phyloP scores from a whole-genome alignment of 2,113 vertebrate species.

The Meleagris gallopavo region DNA sequence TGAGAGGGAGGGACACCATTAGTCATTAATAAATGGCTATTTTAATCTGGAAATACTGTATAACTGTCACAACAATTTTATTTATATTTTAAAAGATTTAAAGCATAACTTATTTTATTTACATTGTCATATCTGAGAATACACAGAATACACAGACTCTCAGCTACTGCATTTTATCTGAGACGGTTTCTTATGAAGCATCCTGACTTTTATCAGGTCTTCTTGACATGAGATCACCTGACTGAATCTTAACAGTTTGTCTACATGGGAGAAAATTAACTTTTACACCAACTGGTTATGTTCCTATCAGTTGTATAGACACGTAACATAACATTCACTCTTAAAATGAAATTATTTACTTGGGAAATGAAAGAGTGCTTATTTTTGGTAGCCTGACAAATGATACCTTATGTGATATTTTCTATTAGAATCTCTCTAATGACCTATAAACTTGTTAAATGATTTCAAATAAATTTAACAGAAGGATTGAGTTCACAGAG shows the following conservation, averaged over 20 bases:
- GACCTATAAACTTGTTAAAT: background rate
- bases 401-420: background rate
- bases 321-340: background rate
- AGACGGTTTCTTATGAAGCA: background rate
- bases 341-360: background rate
- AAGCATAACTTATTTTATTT: constrained; percentile 1
- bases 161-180: background rate
- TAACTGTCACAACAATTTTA: background rate
- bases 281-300: background rate
- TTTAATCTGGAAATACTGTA: background rate
- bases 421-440: background rate
- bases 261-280: background rate
- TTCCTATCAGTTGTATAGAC: background rate
- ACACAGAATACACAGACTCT: background rate
- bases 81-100: background rate
- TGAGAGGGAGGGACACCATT: background rate
- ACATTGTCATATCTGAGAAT: background rate
- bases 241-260: background rate
- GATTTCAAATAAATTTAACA: background rate
- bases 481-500: background rate
- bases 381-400: background rate
- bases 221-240: background rate
- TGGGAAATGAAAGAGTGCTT: background rate
- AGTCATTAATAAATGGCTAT: constrained; percentile 21
- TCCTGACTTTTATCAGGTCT: background rate